A percentile compares a stretch with the other conserved stretches of the same genome.
Evolutionary conservation across 2,797 vertebrate species (phyloP).

Genomic region (Sebastes taczanowskii): DNA sequence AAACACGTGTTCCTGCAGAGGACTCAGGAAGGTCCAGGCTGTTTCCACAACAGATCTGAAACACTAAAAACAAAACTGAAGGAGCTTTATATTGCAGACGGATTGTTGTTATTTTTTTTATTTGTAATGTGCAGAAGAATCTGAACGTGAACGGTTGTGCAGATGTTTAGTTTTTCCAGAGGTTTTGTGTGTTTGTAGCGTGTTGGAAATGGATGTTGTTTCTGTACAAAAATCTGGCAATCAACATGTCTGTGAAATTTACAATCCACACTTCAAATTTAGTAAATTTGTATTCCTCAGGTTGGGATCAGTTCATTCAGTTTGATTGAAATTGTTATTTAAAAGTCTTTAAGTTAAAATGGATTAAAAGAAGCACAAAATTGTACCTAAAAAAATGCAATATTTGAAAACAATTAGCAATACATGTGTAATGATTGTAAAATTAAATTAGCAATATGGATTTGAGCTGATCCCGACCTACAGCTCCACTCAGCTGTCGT

Average conservation of each 20-base stretch:
- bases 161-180: constrained; percentile 20
- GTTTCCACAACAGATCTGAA: not conserved
- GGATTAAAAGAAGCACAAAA: constrained; percentile 48
- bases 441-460: not conserved
- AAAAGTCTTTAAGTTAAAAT: not conserved
- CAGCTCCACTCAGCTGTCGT: not conserved
- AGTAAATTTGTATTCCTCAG: not conserved
- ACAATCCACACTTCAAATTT: not conserved
- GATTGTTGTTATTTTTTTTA: constrained; percentile 16
- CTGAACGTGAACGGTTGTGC: constrained; percentile 17
- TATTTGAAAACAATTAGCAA: constrained; percentile 7
- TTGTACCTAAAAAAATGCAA: not conserved
- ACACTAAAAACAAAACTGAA: not conserved
- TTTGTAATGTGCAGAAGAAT: constrained; percentile 10
- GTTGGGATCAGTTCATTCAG: constrained; percentile 3
- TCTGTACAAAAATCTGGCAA: not conserved
- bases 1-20: not conserved
- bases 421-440: constrained; percentile 2
- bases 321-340: not conserved
- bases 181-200: constrained; percentile 7
- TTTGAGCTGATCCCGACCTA: constrained; percentile 5
- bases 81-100: constrained; percentile 21
- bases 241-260: not conserved
- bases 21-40: constrained; percentile 1
- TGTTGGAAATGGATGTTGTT: constrained; percentile 16